Percentiles rank a stretch among this genome's conserved stretches.
Evolutionary conservation across 1,140 invertebrate genomes (phyloP).

Genomic region (Cylas formicarius): DNA sequence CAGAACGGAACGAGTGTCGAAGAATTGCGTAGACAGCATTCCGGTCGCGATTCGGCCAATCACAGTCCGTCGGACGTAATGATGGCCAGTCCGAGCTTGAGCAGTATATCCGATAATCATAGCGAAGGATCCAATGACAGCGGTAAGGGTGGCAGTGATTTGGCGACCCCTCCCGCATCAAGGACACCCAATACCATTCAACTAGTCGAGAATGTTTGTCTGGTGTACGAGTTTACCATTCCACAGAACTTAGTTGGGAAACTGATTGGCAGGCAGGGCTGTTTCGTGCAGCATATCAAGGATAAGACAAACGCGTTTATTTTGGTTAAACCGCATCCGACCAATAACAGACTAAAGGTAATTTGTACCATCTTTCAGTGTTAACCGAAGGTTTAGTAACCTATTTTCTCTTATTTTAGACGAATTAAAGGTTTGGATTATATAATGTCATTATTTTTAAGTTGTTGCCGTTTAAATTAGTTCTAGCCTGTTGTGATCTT

Average conservation of each 20-base stretch:
- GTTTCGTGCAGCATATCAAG: conserved; percentile 76
- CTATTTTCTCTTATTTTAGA: too few species aligned
- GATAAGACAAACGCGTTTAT: conserved; percentile 69
- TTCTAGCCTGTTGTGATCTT: conserved; percentile 52
- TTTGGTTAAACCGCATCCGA: conserved; percentile 67
- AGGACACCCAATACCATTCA: conserved; percentile 25
- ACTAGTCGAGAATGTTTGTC: conserved; percentile 11
- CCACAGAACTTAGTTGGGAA: conserved; percentile 73
- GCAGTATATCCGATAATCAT: conserved; percentile 59
- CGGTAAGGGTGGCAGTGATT: conserved; percentile 65
- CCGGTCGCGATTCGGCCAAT: conserved; percentile 58
- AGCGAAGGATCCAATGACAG: conserved; percentile 69
- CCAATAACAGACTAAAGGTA: conserved; percentile 62
- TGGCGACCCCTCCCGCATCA: conserved; percentile 51
- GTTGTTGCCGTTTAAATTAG: too few species aligned
- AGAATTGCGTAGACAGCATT: conserved; percentile 45
- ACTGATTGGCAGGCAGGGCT: conserved; percentile 78
- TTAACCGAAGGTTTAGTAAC: too few species aligned
- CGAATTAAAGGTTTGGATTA: too few species aligned
- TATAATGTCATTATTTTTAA: too few species aligned
- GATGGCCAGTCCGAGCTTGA: conserved; percentile 55
- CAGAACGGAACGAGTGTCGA: too few species aligned
- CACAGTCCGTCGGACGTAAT: conserved; percentile 59
- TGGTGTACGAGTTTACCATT: conserved; percentile 70
- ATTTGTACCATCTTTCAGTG: too few species aligned